Base-by-base conservation (phyloP, 2,888 invertebrate genomes). In the Eristalis pertinax region DNA sequence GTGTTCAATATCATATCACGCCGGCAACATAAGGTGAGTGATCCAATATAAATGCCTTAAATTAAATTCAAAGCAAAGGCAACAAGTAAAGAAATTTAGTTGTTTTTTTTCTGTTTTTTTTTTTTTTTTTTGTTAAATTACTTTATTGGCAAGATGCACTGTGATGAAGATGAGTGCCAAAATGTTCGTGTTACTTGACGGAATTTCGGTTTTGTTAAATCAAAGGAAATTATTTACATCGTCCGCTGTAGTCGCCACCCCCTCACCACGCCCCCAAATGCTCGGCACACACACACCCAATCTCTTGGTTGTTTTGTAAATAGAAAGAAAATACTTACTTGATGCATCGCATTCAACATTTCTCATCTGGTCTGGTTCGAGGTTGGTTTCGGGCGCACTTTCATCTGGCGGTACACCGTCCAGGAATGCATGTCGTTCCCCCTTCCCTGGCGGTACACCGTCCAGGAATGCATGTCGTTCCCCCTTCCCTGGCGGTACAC, bases 1-100 rank as follows among this genome's bases (percentile, higher is more conserved):
- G 95, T 95, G 89, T 95, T 95, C 92, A 95, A 94, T 92, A 94
- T 95, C 90, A 94, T 95, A 91, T 93, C 95, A 88, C 94, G 95
- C 91, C 94, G 95, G 91, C 94, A 94, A 91, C 94, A 94, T 91
- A 95, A 95, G 95, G 95, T 95, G 94, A 93, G 92, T 91, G 84
- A 73, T 26, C 58, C 32, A 32, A 58, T n/a, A n/a, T n/a, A 58
- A 58, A 58, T 43, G n/a, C n/a, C n/a, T 43, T n/a, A n/a, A n/a
- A n/a, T n/a, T n/a, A n/a, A n/a, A n/a, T 7, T n/a, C 4, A 58
- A 56, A 22, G 3, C 11, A 22, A 10, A 2, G 4, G n/a, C n/a
- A 58, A 22, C 24, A 58, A 58, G 7, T 0, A 19, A 58, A n/a
- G 24, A 4, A 32, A 56, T 24, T 11, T 69, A n/a, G n/a, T 15